Percentiles rank a stretch among this genome's conserved stretches.
These are phyloP conservation scores for Hypothenemus hampei DNA, from an alignment of 1,140 invertebrate genomes.

Conservation along the genomic window DNA sequence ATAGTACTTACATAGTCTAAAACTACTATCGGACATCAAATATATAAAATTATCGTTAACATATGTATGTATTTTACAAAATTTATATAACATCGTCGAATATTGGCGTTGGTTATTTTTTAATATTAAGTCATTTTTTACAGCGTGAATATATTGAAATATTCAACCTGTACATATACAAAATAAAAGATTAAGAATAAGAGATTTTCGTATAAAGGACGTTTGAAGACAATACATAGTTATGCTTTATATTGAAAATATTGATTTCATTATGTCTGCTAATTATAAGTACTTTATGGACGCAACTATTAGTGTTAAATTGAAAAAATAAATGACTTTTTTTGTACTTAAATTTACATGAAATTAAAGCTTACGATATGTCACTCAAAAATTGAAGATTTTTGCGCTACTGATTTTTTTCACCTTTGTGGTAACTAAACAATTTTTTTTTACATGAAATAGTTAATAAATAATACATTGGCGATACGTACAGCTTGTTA, in stretches of 20 bases:
- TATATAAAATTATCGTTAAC: constrained; percentile 38
- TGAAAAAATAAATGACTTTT: too few species aligned
- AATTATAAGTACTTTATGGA: constrained; percentile 15
- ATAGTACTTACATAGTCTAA: constrained; percentile 35
- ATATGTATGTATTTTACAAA: constrained; percentile 43
- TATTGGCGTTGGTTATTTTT: too few species aligned
- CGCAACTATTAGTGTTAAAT: neutral
- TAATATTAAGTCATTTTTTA: too few species aligned
- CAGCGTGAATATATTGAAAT: too few species aligned
- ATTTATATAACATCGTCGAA: constrained; percentile 13
- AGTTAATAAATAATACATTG: constrained; percentile 8
- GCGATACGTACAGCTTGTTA: constrained; percentile 11
- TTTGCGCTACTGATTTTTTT: too few species aligned
- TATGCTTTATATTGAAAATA: too few species aligned
- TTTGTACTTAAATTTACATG: too few species aligned
- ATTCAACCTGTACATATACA: too few species aligned
- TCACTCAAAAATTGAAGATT: too few species aligned
- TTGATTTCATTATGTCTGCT: neutral
- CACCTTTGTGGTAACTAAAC: neutral
- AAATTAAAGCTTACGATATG: too few species aligned
- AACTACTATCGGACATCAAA: constrained; percentile 40
- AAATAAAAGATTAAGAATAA: too few species aligned
- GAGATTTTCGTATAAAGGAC: neutral
- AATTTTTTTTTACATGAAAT: too few species aligned
- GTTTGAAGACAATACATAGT: neutral